Evolutionary conservation across 2,113 vertebrate genomes (phyloP).

Genomic region (Baryphthengus martii): DNA sequence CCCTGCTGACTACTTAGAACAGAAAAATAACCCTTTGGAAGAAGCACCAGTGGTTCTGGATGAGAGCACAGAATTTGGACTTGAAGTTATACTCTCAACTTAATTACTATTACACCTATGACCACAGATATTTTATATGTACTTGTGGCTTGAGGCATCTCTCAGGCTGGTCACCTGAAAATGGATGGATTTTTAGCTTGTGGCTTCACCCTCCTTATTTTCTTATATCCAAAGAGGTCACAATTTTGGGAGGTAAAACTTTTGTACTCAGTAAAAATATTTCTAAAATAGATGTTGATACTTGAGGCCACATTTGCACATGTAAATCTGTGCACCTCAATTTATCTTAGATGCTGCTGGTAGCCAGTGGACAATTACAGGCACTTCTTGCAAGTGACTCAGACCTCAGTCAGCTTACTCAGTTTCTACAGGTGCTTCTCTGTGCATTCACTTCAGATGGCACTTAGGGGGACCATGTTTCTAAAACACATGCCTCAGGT

Average conservation of each 20-base stretch:
- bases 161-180: background rate
- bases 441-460: background rate
- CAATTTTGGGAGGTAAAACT: background rate
- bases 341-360: background rate
- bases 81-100: background rate
- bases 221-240: background rate
- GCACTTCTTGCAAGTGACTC: background rate
- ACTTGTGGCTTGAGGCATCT: background rate
- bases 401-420: background rate
- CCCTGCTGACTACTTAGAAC: background rate
- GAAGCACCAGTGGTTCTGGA: background rate
- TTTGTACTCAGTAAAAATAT: background rate
- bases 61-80: background rate
- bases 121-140: background rate
- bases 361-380: background rate
- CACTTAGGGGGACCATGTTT: background rate
- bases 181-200: background rate
- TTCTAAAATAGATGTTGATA: background rate
- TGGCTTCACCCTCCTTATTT: background rate
- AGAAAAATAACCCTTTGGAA: background rate
- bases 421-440: fast-evolving
- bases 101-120: background rate
- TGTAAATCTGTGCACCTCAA: background rate
- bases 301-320: background rate
- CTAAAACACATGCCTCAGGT: background rate